These are phyloP conservation scores for Dipodomys stephensi DNA, from an alignment of 2,113 vertebrate genomes.

Conservation along the genomic window DNA sequence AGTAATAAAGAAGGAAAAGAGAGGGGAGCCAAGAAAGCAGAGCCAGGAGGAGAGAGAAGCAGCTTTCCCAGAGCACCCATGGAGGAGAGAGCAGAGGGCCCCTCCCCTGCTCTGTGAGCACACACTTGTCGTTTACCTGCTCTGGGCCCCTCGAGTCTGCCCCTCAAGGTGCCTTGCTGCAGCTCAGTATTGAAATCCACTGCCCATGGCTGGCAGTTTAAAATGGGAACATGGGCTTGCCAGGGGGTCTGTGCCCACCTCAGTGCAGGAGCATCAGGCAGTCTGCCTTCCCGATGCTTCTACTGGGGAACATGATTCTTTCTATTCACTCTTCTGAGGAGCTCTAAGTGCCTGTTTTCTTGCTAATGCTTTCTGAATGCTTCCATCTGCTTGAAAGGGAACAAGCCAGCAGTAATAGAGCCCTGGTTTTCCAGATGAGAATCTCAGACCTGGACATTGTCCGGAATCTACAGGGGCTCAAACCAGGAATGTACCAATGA, in stretches of 20 bases:
- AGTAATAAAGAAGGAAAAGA: constrained; percentile 12
- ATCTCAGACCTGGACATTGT: not conserved
- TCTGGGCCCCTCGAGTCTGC: not conserved
- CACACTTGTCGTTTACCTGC: not conserved
- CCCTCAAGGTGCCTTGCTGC: rapidly evolving
- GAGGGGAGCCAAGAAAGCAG: not conserved
- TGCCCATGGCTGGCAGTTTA: not conserved
- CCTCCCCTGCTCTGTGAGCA: too few species aligned
- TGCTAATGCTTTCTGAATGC: not conserved
- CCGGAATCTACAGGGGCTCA: too few species aligned
- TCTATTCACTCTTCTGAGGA: not conserved
- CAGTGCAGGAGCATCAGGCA: not conserved
- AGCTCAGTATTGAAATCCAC: not conserved
- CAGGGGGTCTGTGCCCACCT: not conserved
- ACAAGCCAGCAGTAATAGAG: not conserved
- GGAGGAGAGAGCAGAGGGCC: not conserved
- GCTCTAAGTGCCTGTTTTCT: not conserved
- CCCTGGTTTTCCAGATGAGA: not conserved
- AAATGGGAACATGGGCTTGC: not conserved
- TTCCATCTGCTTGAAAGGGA: not conserved
- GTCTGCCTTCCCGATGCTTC: not conserved
- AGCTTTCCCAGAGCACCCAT: not conserved
- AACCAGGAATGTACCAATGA: not conserved
- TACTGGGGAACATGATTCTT: not conserved
- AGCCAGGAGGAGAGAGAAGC: rapidly evolving